Evolutionary conservation across 2,888 invertebrate species (phyloP), one percentile per base, ranked within the genome.

Genomic region (Bellardia bayeri): DNA sequence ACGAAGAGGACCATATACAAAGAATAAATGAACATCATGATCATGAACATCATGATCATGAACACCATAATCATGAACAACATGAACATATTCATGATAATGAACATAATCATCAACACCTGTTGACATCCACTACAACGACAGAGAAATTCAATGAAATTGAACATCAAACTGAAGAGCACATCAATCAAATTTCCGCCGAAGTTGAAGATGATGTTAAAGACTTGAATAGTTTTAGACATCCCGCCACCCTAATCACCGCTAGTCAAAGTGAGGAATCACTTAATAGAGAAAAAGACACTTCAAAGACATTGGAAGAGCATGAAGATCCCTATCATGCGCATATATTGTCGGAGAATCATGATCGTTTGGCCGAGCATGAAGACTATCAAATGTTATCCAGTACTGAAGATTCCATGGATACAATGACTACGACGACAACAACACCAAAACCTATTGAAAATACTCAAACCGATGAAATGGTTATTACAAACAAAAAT

Each of bases 261-360:
- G 92, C 92, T 88, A 92, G 92, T 89, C 91, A 92, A 81, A 89
- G 89, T 56, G 92, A 92, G 56, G 91, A 92, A 76, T 61, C 87
- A 72, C 89, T 51, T 88, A 74, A 81, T 87, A 86, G 76, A 89
- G 71, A 86, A 16, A 82, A 85, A 69, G 84, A 86, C 51, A 76
- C 11, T 33, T 54, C 76, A 0, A 79, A 86, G 14, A 75, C 79
- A n/a, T 40, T 64, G 33, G 88, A 81, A 14, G 91, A 90, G 37
- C 89, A 89, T 74, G 91, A 91, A 85, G 92, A 92, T 91, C 92
- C 92, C 69, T 92, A 92, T 90, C 92, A 92, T 91, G 92, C 90
- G 71, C 92, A 92, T 88, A 92, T 92, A 90, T 90, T 92, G 82
- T 92, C 92, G 68, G 92, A 92, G 86, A 92, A 92, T 89, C 92